Conservation (phyloP, 2,113 vertebrate genomes). For the Misgurnus anguillicaudatus region DNA sequence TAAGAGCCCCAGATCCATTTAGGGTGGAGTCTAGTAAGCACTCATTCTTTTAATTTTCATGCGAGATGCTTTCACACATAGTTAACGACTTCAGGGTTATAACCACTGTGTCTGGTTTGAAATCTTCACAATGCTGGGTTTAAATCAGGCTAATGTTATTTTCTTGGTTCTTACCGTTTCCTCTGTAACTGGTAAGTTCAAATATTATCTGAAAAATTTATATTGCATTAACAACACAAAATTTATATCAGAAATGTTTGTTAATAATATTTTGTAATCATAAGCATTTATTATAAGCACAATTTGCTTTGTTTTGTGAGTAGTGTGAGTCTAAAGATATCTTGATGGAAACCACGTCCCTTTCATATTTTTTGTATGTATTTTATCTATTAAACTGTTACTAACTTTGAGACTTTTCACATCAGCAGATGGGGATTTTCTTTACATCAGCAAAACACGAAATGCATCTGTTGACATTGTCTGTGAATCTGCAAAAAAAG, state of each 20-base stretch:
- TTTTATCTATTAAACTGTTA: not conserved
- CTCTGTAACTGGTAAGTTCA: slow-evolving; percentile 33
- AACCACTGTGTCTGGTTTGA: not conserved
- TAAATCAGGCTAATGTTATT: not conserved
- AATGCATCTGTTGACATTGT: slow-evolving; percentile 60
- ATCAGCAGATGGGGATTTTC: slow-evolving; percentile 48
- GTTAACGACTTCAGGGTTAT: not conserved
- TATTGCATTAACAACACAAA: too few species aligned
- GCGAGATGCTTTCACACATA: not conserved
- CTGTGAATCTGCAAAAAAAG: slow-evolving; percentile 23
- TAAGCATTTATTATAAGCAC: not conserved
- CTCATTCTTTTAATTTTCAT: not conserved
- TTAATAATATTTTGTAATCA: not conserved
- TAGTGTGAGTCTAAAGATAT: not conserved
- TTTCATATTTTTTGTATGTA: not conserved
- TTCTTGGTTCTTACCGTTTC: slow-evolving; percentile 8
- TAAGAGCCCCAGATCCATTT: not conserved
- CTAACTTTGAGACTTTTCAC: slow-evolving; percentile 1
- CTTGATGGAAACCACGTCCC: not conserved
- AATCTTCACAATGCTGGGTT: not conserved
- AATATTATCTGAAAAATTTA: not conserved
- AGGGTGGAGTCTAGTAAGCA: not conserved
- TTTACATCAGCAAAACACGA: slow-evolving; percentile 54
- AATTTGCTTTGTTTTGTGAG: not conserved
- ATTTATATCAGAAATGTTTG: not conserved